Evolutionary conservation across 2,888 invertebrate species (phyloP), one percentile per base, ranked within the genome.

Genomic region (Caenorhabditis sinica): DNA sequence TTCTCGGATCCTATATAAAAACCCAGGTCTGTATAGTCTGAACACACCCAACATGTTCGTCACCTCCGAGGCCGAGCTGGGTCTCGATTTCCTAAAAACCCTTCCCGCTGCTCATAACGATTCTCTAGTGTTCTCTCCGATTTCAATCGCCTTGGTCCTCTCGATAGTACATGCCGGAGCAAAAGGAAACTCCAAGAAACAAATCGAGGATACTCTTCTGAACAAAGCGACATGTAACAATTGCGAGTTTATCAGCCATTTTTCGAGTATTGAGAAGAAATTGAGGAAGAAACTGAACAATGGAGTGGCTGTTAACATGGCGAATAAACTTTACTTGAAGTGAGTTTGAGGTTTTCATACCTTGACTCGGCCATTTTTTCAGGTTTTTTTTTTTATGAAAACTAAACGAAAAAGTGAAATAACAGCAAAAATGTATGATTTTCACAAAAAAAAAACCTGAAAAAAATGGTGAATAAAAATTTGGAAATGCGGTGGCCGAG

Each of bases 231-330:
- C 56, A 3, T 63, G 63, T 49, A 86, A 86, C 51, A 79, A 85
- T 25, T 63, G 63, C 6, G 71, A 85, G 75, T 74, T 84, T 43
- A 74, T 82, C 15, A 36, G 66, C 36, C 82, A 82, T 77, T 87
- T 83, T 61, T 71, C 75, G 15, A 43, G 40, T 23, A 30, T 84
- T 40, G 80, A 61, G 11, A 81, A 66, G 40, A 66, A 58, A 20
- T 61, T 66, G 68, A 58, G 43, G n/a, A 69, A 84, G 13, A 30
- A 36, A 13, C 1, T 45, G 40, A 40, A 40, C 13, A 69, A 82
- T 40, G 85, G 82, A 11, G 79, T 79, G 2, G 58, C 68, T 51
- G 76, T 72, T 3, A 56, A 66, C 28, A 28, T 84, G 40, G 84
- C 81, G 9, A 84, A 84, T 45, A n/a, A 60, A n/a, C 66, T 81